phyloP scores from a whole-genome alignment of 2,113 vertebrate species.

The Labeo catla region DNA sequence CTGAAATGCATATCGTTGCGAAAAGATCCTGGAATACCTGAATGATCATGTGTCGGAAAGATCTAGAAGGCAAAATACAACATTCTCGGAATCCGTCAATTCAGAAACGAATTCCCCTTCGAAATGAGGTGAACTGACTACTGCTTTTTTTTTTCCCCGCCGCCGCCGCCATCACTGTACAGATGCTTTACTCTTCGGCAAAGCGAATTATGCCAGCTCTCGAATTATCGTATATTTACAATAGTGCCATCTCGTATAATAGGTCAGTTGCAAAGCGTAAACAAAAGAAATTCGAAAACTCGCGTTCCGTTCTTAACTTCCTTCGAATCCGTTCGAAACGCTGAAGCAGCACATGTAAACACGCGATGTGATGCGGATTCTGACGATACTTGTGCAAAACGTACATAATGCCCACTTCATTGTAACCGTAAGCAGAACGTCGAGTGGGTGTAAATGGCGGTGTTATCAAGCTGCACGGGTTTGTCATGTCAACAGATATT shows the following conservation, averaged over 20 bases:
- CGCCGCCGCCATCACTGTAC: background rate
- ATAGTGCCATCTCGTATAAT: slow-evolving; percentile 41
- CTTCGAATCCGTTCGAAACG: background rate
- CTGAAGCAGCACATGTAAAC: slow-evolving; percentile 45
- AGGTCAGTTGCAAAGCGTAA: slow-evolving; percentile 34
- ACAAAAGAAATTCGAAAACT: slow-evolving; percentile 10
- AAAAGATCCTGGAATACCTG: slow-evolving; percentile 50
- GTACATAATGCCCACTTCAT: slow-evolving; percentile 72
- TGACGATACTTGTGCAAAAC: slow-evolving; percentile 64
- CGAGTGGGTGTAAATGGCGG: slow-evolving; percentile 39
- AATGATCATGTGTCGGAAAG: slow-evolving; percentile 47
- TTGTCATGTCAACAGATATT: slow-evolving; percentile 32
- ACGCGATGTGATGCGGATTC: slow-evolving; percentile 44
- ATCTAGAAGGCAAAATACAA: slow-evolving; percentile 47
- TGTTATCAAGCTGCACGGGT: slow-evolving; percentile 29
- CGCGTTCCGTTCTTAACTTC: background rate
- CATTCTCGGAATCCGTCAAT: slow-evolving; percentile 42
- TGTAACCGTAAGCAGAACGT: slow-evolving; percentile 51
- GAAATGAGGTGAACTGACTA: slow-evolving; percentile 34
- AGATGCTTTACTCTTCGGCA: slow-evolving; percentile 15
- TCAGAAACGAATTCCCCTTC: slow-evolving; percentile 14
- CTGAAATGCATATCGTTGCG: slow-evolving; percentile 34
- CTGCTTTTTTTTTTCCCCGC: background rate
- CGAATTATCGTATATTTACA: slow-evolving; percentile 46
- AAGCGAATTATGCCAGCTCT: slow-evolving; percentile 8